phyloP scores from a whole-genome alignment of 2,113 vertebrate species.

The Syrmaticus mikado region DNA sequence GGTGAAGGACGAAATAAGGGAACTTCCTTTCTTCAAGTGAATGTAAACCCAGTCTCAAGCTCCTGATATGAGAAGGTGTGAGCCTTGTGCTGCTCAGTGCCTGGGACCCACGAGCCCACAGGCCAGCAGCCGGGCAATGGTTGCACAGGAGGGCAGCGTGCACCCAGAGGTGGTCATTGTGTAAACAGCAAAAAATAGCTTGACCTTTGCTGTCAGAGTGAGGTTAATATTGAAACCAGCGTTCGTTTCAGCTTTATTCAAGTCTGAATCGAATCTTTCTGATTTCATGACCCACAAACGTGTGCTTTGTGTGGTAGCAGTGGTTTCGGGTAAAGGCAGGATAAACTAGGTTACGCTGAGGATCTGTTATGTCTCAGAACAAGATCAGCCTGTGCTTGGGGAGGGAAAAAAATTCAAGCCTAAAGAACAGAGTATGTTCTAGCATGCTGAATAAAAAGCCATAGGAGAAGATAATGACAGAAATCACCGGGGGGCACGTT shows the following conservation, averaged over 20 bases:
- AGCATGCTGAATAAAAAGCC: neutral
- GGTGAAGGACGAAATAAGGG: neutral
- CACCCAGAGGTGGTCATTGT: neutral
- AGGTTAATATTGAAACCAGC: neutral
- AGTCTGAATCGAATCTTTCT: conserved; percentile 26
- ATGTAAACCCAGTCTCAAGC: neutral
- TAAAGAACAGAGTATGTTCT: neutral
- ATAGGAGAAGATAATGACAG: neutral
- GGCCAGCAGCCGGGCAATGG: neutral
- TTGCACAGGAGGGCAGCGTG: too few species aligned
- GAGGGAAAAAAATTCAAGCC: neutral
- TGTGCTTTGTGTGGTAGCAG: neutral
- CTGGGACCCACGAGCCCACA: neutral
- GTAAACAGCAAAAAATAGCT: neutral
- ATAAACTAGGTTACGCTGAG: conserved; percentile 29
- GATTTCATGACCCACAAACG: neutral
- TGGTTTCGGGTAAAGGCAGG: neutral
- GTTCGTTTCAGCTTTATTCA: neutral
- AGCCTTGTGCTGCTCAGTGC: neutral
- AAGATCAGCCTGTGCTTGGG: neutral
- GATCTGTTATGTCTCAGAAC: neutral
- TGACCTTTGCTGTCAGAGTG: neutral
- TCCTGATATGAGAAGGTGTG: neutral
- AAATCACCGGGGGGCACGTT: neutral
- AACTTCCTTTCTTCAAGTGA: neutral